phyloP scores from a whole-genome alignment of 2,888 invertebrate genomes.

The Ligdia adustata region DNA sequence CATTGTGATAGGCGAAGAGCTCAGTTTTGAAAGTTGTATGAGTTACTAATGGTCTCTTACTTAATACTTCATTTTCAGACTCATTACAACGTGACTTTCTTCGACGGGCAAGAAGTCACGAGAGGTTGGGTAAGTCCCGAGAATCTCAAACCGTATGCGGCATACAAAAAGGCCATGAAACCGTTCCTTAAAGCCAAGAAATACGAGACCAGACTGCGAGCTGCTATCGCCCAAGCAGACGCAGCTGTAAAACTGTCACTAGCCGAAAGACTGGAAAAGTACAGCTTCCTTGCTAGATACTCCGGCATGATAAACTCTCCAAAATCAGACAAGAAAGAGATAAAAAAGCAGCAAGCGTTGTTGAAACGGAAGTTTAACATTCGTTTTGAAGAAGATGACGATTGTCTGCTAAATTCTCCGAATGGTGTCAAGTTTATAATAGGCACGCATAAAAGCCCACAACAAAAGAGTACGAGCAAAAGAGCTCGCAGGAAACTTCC shows the following conservation, averaged over 20 bases:
- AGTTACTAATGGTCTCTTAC: too few relatives aligned
- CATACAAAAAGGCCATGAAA: conserved; percentile 46
- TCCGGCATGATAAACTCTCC: conserved; percentile 65
- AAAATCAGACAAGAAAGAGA: conserved; percentile 50
- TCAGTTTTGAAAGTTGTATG: too few relatives aligned
- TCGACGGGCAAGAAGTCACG: conserved; percentile 67
- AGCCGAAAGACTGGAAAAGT: conserved; percentile 62
- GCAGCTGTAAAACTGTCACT: conserved; percentile 63
- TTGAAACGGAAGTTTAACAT: conserved; percentile 61
- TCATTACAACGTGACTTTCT: conserved; percentile 82
- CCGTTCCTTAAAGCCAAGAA: conserved; percentile 42
- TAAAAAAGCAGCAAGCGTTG: conserved; percentile 52
- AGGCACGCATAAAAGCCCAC: conserved; percentile 45
- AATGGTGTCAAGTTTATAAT: conserved; percentile 34
- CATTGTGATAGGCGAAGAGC: too few relatives aligned
- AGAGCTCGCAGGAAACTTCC: not conserved
- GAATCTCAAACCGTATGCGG: conserved; percentile 61
- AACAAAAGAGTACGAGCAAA: conserved; percentile 22
- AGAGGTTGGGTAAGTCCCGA: conserved; percentile 73
- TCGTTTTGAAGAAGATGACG: conserved; percentile 51
- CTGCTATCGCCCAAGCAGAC: conserved; percentile 65
- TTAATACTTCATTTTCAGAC: conserved; percentile 64
- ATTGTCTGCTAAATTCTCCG: not conserved
- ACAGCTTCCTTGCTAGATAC: conserved; percentile 74
- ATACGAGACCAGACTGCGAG: conserved; percentile 56